Conservation (phyloP, 2,888 invertebrate species). For the Peribatodes rhomboidaria region DNA sequence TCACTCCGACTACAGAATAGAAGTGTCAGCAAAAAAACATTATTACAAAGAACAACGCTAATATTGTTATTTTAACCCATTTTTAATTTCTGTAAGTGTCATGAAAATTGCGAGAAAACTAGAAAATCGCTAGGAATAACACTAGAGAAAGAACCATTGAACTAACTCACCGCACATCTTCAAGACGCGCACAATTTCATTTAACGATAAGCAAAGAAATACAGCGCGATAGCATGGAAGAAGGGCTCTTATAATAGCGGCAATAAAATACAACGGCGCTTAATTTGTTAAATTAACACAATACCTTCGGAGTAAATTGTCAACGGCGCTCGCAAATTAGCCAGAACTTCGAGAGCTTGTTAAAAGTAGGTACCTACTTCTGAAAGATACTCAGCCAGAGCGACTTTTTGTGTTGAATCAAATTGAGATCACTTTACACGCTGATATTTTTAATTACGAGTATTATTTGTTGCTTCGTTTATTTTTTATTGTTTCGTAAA, state of each 20-base stretch:
- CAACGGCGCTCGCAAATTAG: conserved; percentile 38
- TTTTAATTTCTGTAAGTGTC: too few relatives aligned
- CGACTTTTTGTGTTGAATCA: conserved; percentile 6
- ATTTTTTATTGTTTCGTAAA: too few relatives aligned
- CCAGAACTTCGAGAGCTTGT: conserved; percentile 36
- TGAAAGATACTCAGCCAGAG: conserved; percentile 20
- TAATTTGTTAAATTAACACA: conserved; percentile 48
- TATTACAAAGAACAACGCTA: too few relatives aligned
- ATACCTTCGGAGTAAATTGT: conserved; percentile 42
- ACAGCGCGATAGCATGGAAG: conserved; percentile 22
- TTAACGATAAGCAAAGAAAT: conserved; percentile 17
- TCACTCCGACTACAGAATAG: too few relatives aligned
- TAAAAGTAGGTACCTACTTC: conserved; percentile 17
- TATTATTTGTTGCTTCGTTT: too few relatives aligned
- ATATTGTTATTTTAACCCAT: too few relatives aligned
- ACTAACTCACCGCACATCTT: neutral
- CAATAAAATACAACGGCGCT: conserved; percentile 40
- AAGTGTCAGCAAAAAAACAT: too few relatives aligned
- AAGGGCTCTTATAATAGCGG: conserved; percentile 30
- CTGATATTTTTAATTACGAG: too few relatives aligned
- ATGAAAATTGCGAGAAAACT: neutral
- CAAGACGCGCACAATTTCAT: conserved; percentile 5
- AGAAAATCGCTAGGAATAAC: neutral
- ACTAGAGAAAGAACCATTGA: neutral
- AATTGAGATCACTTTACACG: too few relatives aligned